These are phyloP conservation scores for Acromyrmex charruanus DNA, from an alignment of 1,140 invertebrate genomes.

Conservation along the genomic window DNA sequence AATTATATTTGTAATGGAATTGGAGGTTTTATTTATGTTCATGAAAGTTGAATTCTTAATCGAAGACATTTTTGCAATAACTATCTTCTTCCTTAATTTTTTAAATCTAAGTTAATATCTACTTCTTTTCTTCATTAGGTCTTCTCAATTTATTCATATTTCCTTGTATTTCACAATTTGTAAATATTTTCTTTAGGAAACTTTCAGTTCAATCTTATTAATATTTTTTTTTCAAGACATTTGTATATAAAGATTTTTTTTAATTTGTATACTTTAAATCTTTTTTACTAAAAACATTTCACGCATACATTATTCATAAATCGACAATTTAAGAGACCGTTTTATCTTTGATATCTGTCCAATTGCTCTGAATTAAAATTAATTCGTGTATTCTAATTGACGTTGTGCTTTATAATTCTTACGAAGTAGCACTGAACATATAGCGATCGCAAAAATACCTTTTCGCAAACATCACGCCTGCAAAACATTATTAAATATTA, in stretches of 20 bases:
- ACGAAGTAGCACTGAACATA: conserved; percentile 6
- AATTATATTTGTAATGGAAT: not conserved
- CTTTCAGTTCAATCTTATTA: not conserved
- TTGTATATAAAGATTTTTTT: not conserved
- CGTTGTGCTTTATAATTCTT: conserved; percentile 3
- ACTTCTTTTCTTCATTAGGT: not conserved
- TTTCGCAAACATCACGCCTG: not conserved
- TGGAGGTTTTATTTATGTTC: not conserved
- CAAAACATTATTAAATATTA: conserved; percentile 67
- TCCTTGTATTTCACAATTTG: not conserved
- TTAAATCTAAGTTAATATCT: not conserved
- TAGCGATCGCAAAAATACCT: not conserved
- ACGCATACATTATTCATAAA: not conserved
- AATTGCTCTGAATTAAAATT: conserved; percentile 21
- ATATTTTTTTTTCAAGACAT: not conserved
- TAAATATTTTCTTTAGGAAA: not conserved
- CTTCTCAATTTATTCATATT: not conserved
- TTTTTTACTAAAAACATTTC: not conserved
- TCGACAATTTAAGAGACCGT: not conserved
- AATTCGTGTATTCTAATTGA: not conserved
- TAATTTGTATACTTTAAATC: not conserved
- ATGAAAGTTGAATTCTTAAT: not conserved
- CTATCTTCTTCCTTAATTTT: not conserved
- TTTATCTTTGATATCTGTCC: conserved; percentile 16
- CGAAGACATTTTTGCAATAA: not conserved